Base-by-base conservation (phyloP, 1,140 invertebrate species). In the Zeugodacus cucurbitae region DNA sequence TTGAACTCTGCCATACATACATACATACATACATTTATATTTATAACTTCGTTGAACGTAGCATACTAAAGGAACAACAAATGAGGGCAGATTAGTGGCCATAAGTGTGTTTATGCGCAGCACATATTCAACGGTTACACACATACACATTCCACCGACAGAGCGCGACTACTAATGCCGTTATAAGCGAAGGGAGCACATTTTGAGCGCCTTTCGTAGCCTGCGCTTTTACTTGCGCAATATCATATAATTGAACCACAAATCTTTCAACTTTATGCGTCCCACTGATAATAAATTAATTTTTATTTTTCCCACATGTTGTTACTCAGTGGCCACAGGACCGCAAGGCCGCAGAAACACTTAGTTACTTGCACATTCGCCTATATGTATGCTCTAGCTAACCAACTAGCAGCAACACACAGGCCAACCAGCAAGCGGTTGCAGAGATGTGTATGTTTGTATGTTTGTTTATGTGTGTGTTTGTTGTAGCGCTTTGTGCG, bases 221-320 rank as follows among this genome's bases (percentile, higher is more conserved):
- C 64, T 67, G 64, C 64, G 64, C 64, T 67, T 32, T 32, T 67
- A 17, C 64, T 67, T 67, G 64, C 64, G 64, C 64, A 67, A 67
- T 67, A 32, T 67, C 64, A 67, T 67, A 34, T 82, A 82, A 82
- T 44, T 82, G 74, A 41, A 44, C 74, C 74, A 82, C 74, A 82
- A 82, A 82, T 82, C 74, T 82, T 82, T 54, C 74, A 82, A 82
- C 74, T 82, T 82, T 82, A 82, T 82, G 37, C 74, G 74, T 54
- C 41, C 37, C 74, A 44, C 44, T 82, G 74, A 82, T 82, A 82
- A 82, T 82, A 82, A 82, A 82, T 82, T 82, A 82, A 82, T 82
- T 82, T 82, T 82, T 82, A 82, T 82, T 82, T 82, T 82, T 82
- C 74, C 74, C 74, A 82, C 37, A 44, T 82, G 74, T 54, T 67